Evolutionary conservation across 2,888 invertebrate species (phyloP), one percentile per base, ranked within the genome.

Genomic region (Muscina levida): DNA sequence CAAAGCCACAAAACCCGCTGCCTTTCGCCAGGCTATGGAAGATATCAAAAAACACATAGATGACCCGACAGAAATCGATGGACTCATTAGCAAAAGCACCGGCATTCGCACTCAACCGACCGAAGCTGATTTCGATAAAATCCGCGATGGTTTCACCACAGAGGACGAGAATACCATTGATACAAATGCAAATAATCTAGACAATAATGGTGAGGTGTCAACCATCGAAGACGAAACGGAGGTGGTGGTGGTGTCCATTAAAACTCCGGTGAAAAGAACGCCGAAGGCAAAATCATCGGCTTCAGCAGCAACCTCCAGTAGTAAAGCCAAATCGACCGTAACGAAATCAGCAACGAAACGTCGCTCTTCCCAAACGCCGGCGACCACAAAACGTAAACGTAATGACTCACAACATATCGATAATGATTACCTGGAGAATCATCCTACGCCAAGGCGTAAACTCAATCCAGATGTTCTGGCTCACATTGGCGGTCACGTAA

Each of bases 41-140:
- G 95, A 95, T 85, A 96, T 97, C 82, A 96, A 97, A 86, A 94
- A 95, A 68, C 96, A 93, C 86, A 94, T 95, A 81, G 91, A 91
- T n/a, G 92, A 94, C 86, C 94, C 94, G 72, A 93, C 93, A 10
- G 87, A 87, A 53, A 86, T 90, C 22, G 88, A 89, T 85, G 85
- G 84, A 0, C 86, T 88, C 83, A 85, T 90, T 1, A 88, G 86
- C 75, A 87, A 87, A 59, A 86, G 85, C 53, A 85, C 87, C 31
- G 85, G 86, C 48, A 82, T 81, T 67, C 84, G 85, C 13, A 88
- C 88, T 82, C 87, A 88, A 82, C 92, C 94, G 84, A 92, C 93
- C 0, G 95, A 95, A 83, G 93, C 93, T 26, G 93, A 94, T 72
- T 95, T 95, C 85, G 94, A 95, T 86, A 94, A 94, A 85, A 91